Base-by-base conservation (phyloP, 1,140 invertebrate genomes). In the Caenorhabditis remanei region DNA sequence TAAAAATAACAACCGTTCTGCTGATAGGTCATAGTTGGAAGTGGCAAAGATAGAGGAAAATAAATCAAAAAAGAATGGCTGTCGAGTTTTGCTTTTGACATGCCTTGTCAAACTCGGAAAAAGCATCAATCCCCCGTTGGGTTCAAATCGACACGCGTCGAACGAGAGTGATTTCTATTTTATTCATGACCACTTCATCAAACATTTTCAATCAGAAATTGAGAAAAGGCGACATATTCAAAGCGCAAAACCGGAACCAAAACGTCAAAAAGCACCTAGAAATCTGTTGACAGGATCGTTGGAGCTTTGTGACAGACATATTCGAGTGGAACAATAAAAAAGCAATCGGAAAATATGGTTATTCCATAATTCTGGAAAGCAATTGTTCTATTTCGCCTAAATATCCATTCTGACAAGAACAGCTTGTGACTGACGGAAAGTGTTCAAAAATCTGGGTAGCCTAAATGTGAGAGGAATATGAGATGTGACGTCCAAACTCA, bases 141-240 rank as follows among this genome's bases (percentile, higher is more conserved):
- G 71, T 79, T 79, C 71, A 79, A 63, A 14, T 58, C 55, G 55
- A 19, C 65, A 71, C 65, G 71, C 41, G 40, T 48, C 41, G 43
- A 79, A 79, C 71, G 46, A 79, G 24, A 53, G 4, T 11, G 46
- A 24, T 79, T 79, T 50, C 71, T 79, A 79, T 79, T 79, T 79
- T 79, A 79, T 79, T 79, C 71, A 79, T 79, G 71, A 50, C 71
- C 46, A 79, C 71, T 79, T 79, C 71, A 79, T 79, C 71, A 79
- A 53, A 79, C 13, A 79, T 79, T 48, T 79, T 79, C 46, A 50
- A 79, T 50, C 71, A 79, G 53, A 79, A 79, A 79, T n/a, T 79
- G 71, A 79, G 71, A 53, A 79, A 75, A 79, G 24, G 71, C 43
- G 46, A 50, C 71, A 79, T 50, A 46, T 71, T 43, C 43, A 19